Conservation (phyloP, 2,888 invertebrate genomes). For the Drosophila nigricruria region DNA sequence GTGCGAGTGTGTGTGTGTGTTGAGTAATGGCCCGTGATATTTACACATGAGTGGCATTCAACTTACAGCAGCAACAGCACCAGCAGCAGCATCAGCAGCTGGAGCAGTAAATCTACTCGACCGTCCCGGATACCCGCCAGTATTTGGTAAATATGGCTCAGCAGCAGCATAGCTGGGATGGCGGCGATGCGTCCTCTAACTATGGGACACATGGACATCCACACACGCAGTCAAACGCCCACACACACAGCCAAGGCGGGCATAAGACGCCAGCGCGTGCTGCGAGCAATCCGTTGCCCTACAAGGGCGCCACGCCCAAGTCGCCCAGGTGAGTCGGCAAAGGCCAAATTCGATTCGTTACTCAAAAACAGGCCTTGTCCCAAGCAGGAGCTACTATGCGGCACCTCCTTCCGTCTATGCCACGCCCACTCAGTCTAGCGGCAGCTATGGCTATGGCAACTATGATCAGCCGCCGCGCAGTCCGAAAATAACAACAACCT, state of each 20-base stretch:
- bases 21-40: constrained; percentile 75
- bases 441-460: constrained; percentile 54
- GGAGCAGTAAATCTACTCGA: constrained; percentile 11
- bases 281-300: constrained; percentile 79
- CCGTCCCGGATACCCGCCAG: constrained; percentile 8
- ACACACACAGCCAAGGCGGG: constrained; percentile 35
- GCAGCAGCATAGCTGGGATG: constrained; percentile 81
- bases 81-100: constrained; percentile 22
- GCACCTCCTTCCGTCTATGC: constrained; percentile 59
- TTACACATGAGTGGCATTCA: constrained; percentile 74
- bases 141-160: constrained; percentile 62
- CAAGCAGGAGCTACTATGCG: constrained; percentile 53
- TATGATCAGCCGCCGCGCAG: constrained; percentile 83
- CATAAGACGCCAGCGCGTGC: constrained; percentile 73
- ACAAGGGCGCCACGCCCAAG: constrained; percentile 82
- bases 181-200: constrained; percentile 48
- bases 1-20: constrained; percentile 19
- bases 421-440: constrained; percentile 47
- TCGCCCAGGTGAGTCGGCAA: constrained; percentile 80
- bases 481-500: constrained; percentile 85
- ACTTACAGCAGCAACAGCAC: constrained; percentile 49
- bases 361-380: not conserved
- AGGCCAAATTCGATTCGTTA: not conserved
- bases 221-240: constrained; percentile 28
- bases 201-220: constrained; percentile 46